Percentiles rank a stretch among this genome's conserved stretches.
Evolutionary conservation across 2,113 vertebrate species (phyloP).

Genomic region (Monarcha castaneiventris): DNA sequence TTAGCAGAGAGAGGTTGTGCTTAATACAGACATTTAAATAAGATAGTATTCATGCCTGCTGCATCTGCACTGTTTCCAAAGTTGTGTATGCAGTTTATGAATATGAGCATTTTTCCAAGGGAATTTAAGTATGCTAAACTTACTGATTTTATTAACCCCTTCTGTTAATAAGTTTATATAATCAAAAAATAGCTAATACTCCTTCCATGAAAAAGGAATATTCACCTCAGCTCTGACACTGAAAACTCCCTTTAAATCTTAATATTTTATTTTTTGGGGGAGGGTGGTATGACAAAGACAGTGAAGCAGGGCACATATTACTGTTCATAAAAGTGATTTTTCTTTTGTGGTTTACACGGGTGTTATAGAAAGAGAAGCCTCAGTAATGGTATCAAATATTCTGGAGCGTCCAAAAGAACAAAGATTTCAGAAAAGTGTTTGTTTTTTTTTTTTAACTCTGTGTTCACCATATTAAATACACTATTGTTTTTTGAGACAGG

Average conservation of each 20-base stretch:
- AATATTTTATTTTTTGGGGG: not conserved
- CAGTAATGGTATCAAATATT: slow-evolving; percentile 61
- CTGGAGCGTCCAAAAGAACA: slow-evolving; percentile 52
- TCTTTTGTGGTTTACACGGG: slow-evolving; percentile 49
- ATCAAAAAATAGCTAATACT: slow-evolving; percentile 31
- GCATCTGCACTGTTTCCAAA: slow-evolving; percentile 68
- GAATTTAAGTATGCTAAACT: slow-evolving; percentile 57
- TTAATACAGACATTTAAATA: slow-evolving; percentile 89
- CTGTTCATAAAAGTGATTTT: slow-evolving; percentile 53
- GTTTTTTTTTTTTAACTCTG: slow-evolving; percentile 25
- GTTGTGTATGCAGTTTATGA: slow-evolving; percentile 60
- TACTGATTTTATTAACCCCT: slow-evolving; percentile 11
- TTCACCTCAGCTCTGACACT: slow-evolving; percentile 47
- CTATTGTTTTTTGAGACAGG: slow-evolving; percentile 44
- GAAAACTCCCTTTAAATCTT: slow-evolving; percentile 54
- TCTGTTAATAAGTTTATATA: slow-evolving; percentile 36
- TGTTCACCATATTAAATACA: slow-evolving; percentile 47
- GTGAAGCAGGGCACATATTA: slow-evolving; percentile 20
- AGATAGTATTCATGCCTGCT: slow-evolving; percentile 77
- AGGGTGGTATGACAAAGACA: slow-evolving; percentile 32
- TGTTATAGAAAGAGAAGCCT: slow-evolving; percentile 64
- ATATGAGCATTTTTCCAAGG: slow-evolving; percentile 50
- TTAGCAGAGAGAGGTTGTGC: slow-evolving; percentile 82
- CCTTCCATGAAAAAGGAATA: slow-evolving; percentile 37
- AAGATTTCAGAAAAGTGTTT: slow-evolving; percentile 44